Percentiles rank a stretch among this genome's conserved stretches.
Conservation (phyloP, 2,797 vertebrate species). For the Danio choprae region DNA sequence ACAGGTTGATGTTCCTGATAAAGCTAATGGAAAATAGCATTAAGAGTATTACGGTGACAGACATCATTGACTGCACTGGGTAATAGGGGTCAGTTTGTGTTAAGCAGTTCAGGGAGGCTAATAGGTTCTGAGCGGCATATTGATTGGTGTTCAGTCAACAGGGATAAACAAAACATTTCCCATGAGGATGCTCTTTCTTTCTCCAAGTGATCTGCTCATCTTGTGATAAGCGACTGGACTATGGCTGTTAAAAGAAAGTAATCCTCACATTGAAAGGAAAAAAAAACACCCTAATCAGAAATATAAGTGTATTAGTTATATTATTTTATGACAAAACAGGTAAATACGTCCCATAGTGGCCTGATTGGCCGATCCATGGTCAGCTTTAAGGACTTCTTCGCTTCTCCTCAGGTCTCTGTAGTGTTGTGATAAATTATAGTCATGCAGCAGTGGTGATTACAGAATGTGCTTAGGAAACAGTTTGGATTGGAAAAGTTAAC, state of each 20-base stretch:
- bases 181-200: conserved; percentile 62
- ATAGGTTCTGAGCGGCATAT: conserved; percentile 77
- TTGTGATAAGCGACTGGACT: conserved; percentile 2
- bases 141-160: conserved; percentile 74
- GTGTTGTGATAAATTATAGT: too few species aligned
- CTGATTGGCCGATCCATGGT: too few species aligned
- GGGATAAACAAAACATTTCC: conserved; percentile 75
- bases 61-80: conserved; percentile 75
- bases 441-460: too few species aligned
- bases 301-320: not conserved
- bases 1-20: conserved; percentile 69
- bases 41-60: conserved; percentile 80
- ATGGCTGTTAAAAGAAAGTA: not conserved
- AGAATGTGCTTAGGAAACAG: too few species aligned
- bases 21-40: conserved; percentile 73
- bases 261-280: not conserved
- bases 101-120: conserved; percentile 80
- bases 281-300: not conserved
- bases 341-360: not conserved
- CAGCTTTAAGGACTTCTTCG: too few species aligned
- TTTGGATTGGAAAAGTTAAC: too few species aligned
- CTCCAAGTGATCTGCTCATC: conserved; percentile 5
- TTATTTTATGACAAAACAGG: not conserved
- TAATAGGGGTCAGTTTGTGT: conserved; percentile 74
- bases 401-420: too few species aligned